phyloP scores from a whole-genome alignment of 1,140 invertebrate genomes.

The Drosophila grimshawi region DNA sequence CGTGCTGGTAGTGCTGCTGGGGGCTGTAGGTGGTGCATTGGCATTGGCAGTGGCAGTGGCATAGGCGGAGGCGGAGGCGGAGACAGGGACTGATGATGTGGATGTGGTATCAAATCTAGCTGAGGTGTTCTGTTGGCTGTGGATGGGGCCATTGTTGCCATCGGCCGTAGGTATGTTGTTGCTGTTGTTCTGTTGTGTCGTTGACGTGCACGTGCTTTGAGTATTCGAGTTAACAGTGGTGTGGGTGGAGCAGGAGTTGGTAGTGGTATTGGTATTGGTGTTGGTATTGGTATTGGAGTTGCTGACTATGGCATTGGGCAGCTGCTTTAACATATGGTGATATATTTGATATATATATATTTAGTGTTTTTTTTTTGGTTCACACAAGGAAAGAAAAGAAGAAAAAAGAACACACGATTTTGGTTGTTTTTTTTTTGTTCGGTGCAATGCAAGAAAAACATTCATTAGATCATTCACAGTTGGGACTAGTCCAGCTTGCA shows the following conservation, averaged over 20 bases:
- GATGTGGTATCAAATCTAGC: conserved; percentile 11
- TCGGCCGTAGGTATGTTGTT: conserved; percentile 47
- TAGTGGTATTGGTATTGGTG: conserved; percentile 5
- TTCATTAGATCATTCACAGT: conserved; percentile 13
- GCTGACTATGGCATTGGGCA: conserved; percentile 43
- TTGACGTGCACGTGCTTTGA: conserved; percentile 70
- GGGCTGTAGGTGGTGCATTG: conserved; percentile 50
- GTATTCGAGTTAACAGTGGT: conserved; percentile 54
- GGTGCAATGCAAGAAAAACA: conserved; percentile 49
- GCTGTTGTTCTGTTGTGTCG: conserved; percentile 49
- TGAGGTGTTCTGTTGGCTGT: conserved; percentile 19
- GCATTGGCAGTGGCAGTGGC: conserved; percentile 29
- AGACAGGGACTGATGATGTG: conserved; percentile 7
- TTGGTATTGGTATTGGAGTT: conserved; percentile 28
- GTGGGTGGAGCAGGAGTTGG: conserved; percentile 52
- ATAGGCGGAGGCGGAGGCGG: conserved; percentile 18
- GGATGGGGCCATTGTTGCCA: conserved; percentile 42
- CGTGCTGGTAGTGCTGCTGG: conserved; percentile 55
- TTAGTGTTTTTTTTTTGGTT: conserved; percentile 36
- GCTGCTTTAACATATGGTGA: conserved; percentile 30
- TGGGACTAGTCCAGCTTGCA: not conserved
- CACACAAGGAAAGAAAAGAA: conserved; percentile 78
- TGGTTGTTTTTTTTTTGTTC: conserved; percentile 50
- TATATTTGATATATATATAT: conserved; percentile 31
- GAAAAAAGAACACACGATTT: conserved; percentile 66